These are phyloP conservation scores for Drosophila limbata DNA, from an alignment of 2,888 invertebrate genomes.

Conservation along the genomic window DNA sequence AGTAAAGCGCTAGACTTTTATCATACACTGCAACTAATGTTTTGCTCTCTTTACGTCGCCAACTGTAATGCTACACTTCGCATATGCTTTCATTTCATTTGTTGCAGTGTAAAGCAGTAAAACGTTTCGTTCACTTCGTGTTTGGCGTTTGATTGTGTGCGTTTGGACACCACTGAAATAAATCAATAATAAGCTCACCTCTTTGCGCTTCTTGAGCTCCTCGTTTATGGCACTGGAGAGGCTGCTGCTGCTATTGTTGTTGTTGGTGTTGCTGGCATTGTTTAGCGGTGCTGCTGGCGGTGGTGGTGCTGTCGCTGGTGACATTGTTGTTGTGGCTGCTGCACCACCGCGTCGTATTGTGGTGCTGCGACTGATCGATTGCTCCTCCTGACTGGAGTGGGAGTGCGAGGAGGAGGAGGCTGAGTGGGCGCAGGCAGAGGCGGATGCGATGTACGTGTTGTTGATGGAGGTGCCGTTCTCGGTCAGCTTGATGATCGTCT, in stretches of 20 bases:
- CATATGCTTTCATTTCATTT: too few relatives aligned
- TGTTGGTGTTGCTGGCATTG: constrained; percentile 69
- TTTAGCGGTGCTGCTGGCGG: constrained; percentile 48
- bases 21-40: too few relatives aligned
- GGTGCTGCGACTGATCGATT: constrained; percentile 60
- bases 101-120: too few relatives aligned
- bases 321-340: constrained; percentile 25
- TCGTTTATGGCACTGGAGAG: constrained; percentile 90
- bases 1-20: too few relatives aligned
- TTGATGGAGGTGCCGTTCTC: constrained; percentile 91
- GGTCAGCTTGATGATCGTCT: constrained; percentile 90
- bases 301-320: constrained; percentile 38
- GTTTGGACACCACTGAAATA: too few relatives aligned
- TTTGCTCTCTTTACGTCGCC: too few relatives aligned
- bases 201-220: constrained; percentile 89
- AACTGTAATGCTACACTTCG: too few relatives aligned
- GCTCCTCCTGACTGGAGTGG: constrained; percentile 20
- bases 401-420: not conserved
- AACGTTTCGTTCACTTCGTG: too few relatives aligned
- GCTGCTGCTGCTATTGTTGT: constrained; percentile 80
- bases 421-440: not conserved
- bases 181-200: constrained; percentile 85
- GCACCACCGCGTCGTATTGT: constrained; percentile 41
- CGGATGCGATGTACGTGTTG: constrained; percentile 86
- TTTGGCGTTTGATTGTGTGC: too few relatives aligned